phyloP scores from a whole-genome alignment of 2,888 invertebrate genomes.

The Pseudanteris insignis region DNA sequence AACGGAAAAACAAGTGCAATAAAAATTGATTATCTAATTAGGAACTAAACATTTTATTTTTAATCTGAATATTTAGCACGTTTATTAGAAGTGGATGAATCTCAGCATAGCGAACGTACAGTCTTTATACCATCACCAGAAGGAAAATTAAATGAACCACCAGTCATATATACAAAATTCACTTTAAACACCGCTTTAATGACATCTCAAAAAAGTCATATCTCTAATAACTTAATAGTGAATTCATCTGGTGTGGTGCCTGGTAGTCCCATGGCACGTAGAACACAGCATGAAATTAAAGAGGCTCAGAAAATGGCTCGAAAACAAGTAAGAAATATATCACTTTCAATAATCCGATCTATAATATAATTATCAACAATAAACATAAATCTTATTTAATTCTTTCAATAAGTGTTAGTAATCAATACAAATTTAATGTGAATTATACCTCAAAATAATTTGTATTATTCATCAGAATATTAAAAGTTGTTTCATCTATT shows the following conservation, averaged over 20 bases:
- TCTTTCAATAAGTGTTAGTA: too few relatives aligned
- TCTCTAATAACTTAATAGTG: slow-evolving; percentile 58
- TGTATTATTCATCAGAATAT: too few relatives aligned
- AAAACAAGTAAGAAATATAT: slow-evolving; percentile 62
- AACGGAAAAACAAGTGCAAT: not conserved
- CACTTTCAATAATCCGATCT: slow-evolving; percentile 2
- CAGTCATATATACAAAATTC: slow-evolving; percentile 70
- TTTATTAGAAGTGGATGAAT: slow-evolving; percentile 83
- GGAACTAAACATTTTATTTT: not conserved
- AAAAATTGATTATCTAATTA: not conserved
- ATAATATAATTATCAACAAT: slow-evolving; percentile 8
- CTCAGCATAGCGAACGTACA: slow-evolving; percentile 84
- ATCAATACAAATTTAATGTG: too few relatives aligned
- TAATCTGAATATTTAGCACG: slow-evolving; percentile 49
- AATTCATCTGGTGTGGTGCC: slow-evolving; percentile 69
- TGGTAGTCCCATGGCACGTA: slow-evolving; percentile 89
- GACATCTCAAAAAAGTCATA: slow-evolving; percentile 62
- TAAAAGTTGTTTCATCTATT: too few relatives aligned
- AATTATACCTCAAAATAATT: slow-evolving; percentile 7
- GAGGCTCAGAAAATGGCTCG: slow-evolving; percentile 85
- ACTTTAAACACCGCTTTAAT: slow-evolving; percentile 73
- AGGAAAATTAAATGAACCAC: slow-evolving; percentile 67
- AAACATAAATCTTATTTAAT: too few relatives aligned
- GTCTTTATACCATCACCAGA: slow-evolving; percentile 96
- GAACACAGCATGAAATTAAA: slow-evolving; percentile 96